These are phyloP conservation scores for Pelusios castaneus DNA, from an alignment of 2,113 vertebrate species.

Conservation along the genomic window DNA sequence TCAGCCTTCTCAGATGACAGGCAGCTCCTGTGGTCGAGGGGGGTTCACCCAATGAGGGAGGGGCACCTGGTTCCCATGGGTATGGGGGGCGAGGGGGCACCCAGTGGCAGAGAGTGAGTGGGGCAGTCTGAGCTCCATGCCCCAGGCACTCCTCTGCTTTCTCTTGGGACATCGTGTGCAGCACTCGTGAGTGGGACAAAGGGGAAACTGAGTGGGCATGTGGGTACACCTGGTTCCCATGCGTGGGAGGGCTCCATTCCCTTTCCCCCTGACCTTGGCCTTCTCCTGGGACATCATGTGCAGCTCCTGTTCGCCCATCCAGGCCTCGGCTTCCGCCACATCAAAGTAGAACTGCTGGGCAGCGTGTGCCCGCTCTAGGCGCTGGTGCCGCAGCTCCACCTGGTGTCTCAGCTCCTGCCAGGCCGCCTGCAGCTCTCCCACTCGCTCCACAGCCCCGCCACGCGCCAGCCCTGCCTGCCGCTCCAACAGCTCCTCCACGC, in stretches of 20 bases:
- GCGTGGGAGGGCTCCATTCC: background rate
- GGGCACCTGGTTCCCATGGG: background rate
- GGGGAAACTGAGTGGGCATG: background rate
- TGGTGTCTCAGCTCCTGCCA: conserved; percentile 86
- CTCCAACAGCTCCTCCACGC: conserved; percentile 87
- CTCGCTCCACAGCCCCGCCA: conserved; percentile 76
- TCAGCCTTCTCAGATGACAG: background rate
- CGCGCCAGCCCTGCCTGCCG: conserved; percentile 76
- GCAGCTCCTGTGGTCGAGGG: background rate
- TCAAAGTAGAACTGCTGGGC: conserved; percentile 94
- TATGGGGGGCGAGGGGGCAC: background rate
- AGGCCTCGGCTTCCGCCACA: conserved; percentile 89
- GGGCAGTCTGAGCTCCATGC: background rate
- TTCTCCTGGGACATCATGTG: conserved; percentile 97
- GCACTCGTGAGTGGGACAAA: conserved; percentile 70
- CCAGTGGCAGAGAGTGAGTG: background rate
- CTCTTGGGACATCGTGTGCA: conserved; percentile 93
- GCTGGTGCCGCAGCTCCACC: conserved; percentile 81
- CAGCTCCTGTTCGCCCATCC: conserved; percentile 96
- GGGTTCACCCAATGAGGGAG: background rate
- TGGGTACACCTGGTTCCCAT: background rate
- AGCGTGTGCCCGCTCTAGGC: conserved; percentile 83
- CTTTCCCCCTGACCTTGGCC: conserved; percentile 84
- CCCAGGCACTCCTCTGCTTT: conserved; percentile 85
- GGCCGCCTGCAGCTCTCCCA: conserved; percentile 82